Base-by-base conservation (phyloP, 1,140 invertebrate species). In the Heterodera carotae region DNA sequence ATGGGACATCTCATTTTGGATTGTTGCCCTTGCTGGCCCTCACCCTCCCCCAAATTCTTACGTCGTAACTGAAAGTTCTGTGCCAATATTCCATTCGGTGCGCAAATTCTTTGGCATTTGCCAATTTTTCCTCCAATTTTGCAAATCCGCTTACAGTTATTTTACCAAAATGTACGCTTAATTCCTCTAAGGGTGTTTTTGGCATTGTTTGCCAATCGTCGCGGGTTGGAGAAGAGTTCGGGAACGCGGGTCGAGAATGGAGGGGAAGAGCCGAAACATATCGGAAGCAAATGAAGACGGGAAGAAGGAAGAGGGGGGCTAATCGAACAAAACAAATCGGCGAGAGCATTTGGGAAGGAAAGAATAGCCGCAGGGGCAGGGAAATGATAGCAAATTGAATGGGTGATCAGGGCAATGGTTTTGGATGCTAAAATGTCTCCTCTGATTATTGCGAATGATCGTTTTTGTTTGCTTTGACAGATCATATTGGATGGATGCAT, bases 41-140 rank as follows among this genome's bases (percentile, higher is more conserved):
- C 29, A 66, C 34, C 29, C 15, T 7, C 12, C 34, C 29, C 29
- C 3, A 22, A 39, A 68, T 43, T 43, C 66, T 71, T 39, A 71
- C 69, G 29, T 71, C 69, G 31, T 64, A 6, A 31, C 29, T 71
- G 69, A 71, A 71, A 2, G 43, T 64, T 33, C 69, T 53, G 69
- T 64, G 8, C n/a, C 69, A 29, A n/a, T 56, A 71, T 33, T 53
- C 60, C 69, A 25, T 31, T 25, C 34, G 43, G 29, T 71, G 36
- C 29, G 29, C 36, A 29, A 22, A 29, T 6, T 71, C 69, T 71
- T 71, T 71, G 27, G 34, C 60, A 12, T 36, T 53, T 39, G 29
- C 31, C 31, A 71, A 36, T n/a, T 34, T 29, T 6, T 66, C 62
- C 25, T 66, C 62, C 29, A 66, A 22, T 12, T 34, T 29, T 12